Conservation (phyloP, 1,140 invertebrate species). For the Zophobas morio region DNA sequence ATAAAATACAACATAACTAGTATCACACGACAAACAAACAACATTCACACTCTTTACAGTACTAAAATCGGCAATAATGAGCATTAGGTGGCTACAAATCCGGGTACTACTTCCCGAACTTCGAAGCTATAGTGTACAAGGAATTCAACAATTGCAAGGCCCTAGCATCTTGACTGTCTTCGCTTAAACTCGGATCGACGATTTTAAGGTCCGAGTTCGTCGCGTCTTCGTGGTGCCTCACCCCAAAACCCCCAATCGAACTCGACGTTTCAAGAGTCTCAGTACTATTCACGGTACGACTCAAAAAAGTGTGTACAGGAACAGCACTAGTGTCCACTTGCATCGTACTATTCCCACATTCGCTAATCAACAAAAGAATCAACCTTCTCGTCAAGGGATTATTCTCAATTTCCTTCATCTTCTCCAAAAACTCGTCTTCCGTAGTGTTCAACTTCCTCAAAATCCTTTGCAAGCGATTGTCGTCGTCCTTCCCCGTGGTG, state of each 20-base stretch:
- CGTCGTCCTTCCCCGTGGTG: slow-evolving; percentile 55
- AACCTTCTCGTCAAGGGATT: slow-evolving; percentile 82
- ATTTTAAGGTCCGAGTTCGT: slow-evolving; percentile 50
- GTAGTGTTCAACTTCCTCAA: slow-evolving; percentile 82
- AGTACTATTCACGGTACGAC: slow-evolving; percentile 63
- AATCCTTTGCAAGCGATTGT: slow-evolving; percentile 70
- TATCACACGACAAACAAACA: slow-evolving; percentile 16
- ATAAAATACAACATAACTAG: background rate
- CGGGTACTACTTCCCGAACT: slow-evolving; percentile 72
- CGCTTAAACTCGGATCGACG: slow-evolving; percentile 61
- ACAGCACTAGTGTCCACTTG: slow-evolving; percentile 77
- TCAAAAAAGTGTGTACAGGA: slow-evolving; percentile 58
- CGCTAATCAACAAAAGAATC: slow-evolving; percentile 82
- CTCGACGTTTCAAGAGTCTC: slow-evolving; percentile 59
- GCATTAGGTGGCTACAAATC: slow-evolving; percentile 1
- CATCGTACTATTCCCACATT: slow-evolving; percentile 77
- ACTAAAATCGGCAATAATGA: slow-evolving; percentile 6
- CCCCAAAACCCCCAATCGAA: background rate
- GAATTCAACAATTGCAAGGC: slow-evolving; percentile 86
- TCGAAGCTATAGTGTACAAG: slow-evolving; percentile 85
- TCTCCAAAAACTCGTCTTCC: slow-evolving; percentile 79
- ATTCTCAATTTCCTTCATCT: slow-evolving; percentile 85
- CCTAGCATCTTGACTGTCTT: slow-evolving; percentile 77
- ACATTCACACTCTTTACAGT: slow-evolving; percentile 12
- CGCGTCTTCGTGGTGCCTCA: slow-evolving; percentile 54